These are phyloP conservation scores for Brachyistius frenatus DNA, from an alignment of 2,113 vertebrate genomes.

Conservation along the genomic window DNA sequence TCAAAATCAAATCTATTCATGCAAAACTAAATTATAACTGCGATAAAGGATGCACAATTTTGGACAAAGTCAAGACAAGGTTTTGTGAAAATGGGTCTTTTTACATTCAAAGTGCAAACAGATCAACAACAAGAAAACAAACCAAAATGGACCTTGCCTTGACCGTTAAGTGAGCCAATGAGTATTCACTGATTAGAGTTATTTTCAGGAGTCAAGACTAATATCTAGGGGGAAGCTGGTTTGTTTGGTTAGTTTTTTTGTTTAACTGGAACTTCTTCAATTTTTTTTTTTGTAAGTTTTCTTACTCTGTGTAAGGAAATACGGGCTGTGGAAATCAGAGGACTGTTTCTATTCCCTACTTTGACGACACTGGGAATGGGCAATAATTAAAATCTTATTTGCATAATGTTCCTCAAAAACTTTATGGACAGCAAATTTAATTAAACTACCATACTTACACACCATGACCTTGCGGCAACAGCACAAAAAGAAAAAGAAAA, in stretches of 20 bases:
- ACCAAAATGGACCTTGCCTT: background rate
- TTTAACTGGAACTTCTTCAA: conserved; percentile 42
- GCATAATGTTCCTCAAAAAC: conserved; percentile 79
- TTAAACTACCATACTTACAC: conserved; percentile 69
- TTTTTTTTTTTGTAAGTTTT: background rate
- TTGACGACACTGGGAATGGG: conserved; percentile 73
- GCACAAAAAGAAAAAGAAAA: conserved; percentile 40
- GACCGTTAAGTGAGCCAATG: conserved; percentile 13
- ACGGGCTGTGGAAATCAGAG: background rate
- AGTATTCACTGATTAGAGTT: conserved; percentile 27
- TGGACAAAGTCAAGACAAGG: too few relatives aligned
- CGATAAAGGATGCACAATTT: too few relatives aligned
- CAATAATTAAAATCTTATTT: conserved; percentile 82
- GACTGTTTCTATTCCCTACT: conserved; percentile 59
- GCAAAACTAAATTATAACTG: background rate
- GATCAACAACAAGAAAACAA: background rate
- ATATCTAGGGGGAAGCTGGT: background rate
- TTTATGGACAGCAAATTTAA: conserved; percentile 82
- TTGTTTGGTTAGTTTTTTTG: too few relatives aligned
- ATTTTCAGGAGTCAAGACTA: conserved; percentile 7
- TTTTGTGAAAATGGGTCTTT: too few relatives aligned
- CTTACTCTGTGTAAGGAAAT: conserved; percentile 37
- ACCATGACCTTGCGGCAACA: conserved; percentile 69
- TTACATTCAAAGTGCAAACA: conserved; percentile 2
- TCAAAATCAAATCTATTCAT: background rate